Evolutionary conservation across 2,888 invertebrate species (phyloP), one percentile per base, ranked within the genome.

Genomic region (Muschampia plurimacula): DNA sequence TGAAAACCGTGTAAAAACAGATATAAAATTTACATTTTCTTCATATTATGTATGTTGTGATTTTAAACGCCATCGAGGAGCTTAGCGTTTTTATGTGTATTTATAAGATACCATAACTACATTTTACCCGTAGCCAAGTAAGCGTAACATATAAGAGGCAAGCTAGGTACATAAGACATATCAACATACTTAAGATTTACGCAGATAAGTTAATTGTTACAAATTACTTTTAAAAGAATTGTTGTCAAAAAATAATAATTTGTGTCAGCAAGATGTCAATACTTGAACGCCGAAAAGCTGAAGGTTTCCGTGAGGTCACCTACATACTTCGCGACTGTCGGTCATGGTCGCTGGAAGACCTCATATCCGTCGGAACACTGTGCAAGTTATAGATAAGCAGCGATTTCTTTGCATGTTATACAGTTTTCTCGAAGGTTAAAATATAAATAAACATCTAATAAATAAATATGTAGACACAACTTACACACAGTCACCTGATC

Each of bases 271-370:
- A 82, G 83, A 86, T 85, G 87, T 87, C 88, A 90, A 87, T 88
- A 86, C 83, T 81, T 81, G 82, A 87, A 85, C 80, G 80, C 82
- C 86, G 85, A 89, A 92, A 89, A 87, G 84, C 82, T 83, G 89
- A 90, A 88, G 91, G 90, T 89, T 84, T 77, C 78, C 77, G 77
- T 85, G 87, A 93, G 93, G 93, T 92, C 92, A 92, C 91, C 92
- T 91, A 91, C 91, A 90, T 92, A 88, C 89, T 87, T 82, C 82
- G 81, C 83, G 82, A 80, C 88, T 87, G 80, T 83, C 84, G 93
- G 93, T 93, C 93, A 93, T 81, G 93, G 93, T 80, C 90, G 80
- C 81, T 77, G 77, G 79, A 81, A 88, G 87, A 87, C 87, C 89
- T 89, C 89, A 88, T 82, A 86, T 85, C 86, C 86, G 86, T 76